These are phyloP conservation scores for Meloidogyne floridensis DNA, from an alignment of 1,140 invertebrate species.

Conservation along the genomic window DNA sequence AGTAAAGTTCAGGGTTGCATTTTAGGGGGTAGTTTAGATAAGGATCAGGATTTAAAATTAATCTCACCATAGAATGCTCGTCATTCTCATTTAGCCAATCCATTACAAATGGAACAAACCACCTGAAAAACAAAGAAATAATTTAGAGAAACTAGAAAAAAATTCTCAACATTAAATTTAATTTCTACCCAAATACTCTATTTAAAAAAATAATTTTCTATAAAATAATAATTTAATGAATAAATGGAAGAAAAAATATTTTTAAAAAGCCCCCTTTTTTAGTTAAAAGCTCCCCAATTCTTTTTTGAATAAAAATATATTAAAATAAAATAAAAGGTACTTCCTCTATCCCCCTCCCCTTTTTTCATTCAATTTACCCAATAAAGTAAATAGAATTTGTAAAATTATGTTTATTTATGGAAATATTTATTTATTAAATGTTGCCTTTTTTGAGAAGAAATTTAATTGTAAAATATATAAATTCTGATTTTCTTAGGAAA, in stretches of 20 bases:
- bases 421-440: no score
- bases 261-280: neutral
- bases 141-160: neutral
- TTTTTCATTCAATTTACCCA: neutral
- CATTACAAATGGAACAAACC: constrained; percentile 99
- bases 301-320: no score
- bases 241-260: neutral
- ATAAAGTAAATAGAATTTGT: neutral
- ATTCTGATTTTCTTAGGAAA: no score
- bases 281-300: neutral
- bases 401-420: neutral
- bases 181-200: neutral
- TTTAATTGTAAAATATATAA: no score
- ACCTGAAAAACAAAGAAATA: constrained; percentile 69
- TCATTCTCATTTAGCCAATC: constrained; percentile 99
- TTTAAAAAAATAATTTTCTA: neutral
- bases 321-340: neutral
- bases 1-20: no score
- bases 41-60: no score
- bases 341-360: neutral
- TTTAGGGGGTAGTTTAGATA: no score
- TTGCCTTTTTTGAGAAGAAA: no score
- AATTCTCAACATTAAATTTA: neutral
- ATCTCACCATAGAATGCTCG: constrained; percentile 81
- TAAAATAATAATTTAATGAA: neutral